Evolutionary conservation across 2,888 invertebrate species (phyloP), one percentile per base, ranked within the genome.

Genomic region (Cephus pygmeus): DNA sequence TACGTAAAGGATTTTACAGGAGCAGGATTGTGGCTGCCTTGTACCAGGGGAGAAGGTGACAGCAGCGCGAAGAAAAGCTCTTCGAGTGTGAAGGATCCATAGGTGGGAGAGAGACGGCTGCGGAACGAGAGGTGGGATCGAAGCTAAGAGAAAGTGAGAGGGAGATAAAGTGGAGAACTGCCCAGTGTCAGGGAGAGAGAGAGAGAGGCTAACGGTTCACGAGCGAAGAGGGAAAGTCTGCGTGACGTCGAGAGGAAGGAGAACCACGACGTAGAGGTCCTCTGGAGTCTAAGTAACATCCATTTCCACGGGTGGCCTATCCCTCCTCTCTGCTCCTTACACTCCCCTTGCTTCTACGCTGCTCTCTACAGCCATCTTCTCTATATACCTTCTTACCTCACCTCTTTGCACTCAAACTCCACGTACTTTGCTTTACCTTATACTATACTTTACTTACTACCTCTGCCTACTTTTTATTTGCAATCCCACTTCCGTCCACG

Each of bases 231-330:
- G 36, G 35, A 34, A 36, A 34, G 36, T 34, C 31, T 23, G 74
- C 34, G n/a, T 34, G 74, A 36, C 74, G 74, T 11, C 6, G 35
- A 30, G 76, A 69, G 73, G 81, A 80, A 77, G 69, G 77, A 79
- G 79, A 77, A 73, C 79, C 73, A 81, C 77, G 79, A 79, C 80
- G 83, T 78, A 83, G 83, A 85, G 82, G 82, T 82, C 85, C 85
- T 87, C 85, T 83, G 81, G 87, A 87, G 88, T 87, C 87, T 86
- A 87, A 87, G 89, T 87, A 88, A 88, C 89, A 89, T 90, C 89
- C 88, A 88, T 89, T 90, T 88, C 85, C 83, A 86, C 82, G 85
- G 56, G 56, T 23, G 83, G 82, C 81, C 77, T 76, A 78, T 82
- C 81, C 81, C 79, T 31, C 30, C 68, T 75, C 33, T 40, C 40